Conservation (phyloP, 2,113 vertebrate species). For the Spea bombifrons region DNA sequence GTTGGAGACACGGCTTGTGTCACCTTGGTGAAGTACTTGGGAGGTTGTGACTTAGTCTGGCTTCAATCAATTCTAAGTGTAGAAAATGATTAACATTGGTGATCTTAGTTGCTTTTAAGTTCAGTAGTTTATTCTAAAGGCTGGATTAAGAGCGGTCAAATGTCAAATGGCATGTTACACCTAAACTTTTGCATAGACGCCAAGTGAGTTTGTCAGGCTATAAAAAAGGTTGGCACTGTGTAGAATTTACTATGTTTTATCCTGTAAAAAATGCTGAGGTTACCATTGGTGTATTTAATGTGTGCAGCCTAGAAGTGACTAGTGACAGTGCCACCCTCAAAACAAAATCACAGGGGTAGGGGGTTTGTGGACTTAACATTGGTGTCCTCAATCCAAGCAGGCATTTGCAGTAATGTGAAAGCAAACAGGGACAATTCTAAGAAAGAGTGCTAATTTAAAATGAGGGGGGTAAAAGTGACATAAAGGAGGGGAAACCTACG, state of each 20-base stretch:
- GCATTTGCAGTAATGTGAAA: no score
- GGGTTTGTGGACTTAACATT: no score
- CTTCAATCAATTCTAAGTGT: conserved; percentile 51
- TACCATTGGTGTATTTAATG: neutral
- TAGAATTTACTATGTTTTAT: no score
- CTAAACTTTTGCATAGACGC: neutral
- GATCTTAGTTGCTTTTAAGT: conserved; percentile 52
- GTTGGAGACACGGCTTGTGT: conserved; percentile 42
- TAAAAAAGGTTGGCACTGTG: no score
- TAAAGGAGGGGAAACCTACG: no score
- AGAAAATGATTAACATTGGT: conserved; percentile 68
- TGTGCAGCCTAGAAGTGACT: neutral
- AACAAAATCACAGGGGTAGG: no score
- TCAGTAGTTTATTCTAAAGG: conserved; percentile 22
- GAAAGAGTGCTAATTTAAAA: no score
- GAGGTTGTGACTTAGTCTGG: conserved; percentile 56
- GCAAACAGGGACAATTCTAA: no score
- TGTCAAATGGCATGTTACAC: conserved; percentile 5
- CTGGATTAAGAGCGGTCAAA: neutral
- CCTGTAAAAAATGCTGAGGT: no score
- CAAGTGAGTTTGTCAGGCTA: no score
- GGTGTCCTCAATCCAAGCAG: no score
- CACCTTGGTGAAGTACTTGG: conserved; percentile 51
- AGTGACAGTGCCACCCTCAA: neutral
- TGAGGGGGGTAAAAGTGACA: no score